Evolutionary conservation across 2,888 invertebrate genomes (phyloP), one percentile per base, ranked within the genome.

Genomic region (Euzetes globulus): DNA sequence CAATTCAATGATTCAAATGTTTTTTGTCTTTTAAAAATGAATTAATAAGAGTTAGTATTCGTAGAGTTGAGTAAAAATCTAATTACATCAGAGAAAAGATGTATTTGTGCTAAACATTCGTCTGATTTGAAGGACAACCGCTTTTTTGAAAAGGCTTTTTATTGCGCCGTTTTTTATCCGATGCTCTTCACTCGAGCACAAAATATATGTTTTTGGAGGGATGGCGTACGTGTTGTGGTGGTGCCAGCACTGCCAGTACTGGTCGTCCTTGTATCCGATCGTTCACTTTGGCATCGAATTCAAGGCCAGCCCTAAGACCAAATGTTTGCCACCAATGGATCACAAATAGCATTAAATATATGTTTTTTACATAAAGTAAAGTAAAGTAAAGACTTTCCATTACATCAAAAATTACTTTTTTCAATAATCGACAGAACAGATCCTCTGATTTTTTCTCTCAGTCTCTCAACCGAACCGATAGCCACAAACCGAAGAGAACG

Each of bases 291-390:
- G 15, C 37, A 37, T 65, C 65, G 65, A 65, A 65, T 11, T 29
- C 37, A 65, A 65, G 65, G 65, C 11, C 65, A 65, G n/a, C 17
- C 9, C 29, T 65, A 58, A 58, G 65, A 65, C 65, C 65, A 65
- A 65, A 65, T 65, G 65, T 65, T 65, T 65, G 65, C 65, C 65
- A 65, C 65, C n/a, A 47, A 17, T 33, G 63, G 27, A 37, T 65
- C 37, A 65, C 65, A 65, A 65, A 19, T 13, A 65, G 19, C n/a
- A 37, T 29, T 17, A 33, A 15, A 33, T 60, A 29, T 60, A 60
- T 37, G 15, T 29, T 37, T 65, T 65, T 65, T 65, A 37, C 65
- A 65, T 65, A 60, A 27, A 7, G 4, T 50, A 4, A 4, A n/a
- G n/a, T 17, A 50, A 4, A 19, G 17, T 52, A 52, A n/a, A 19